Percentiles rank a stretch among this genome's conserved stretches.
Evolutionary conservation across 2,888 invertebrate species (phyloP).

Genomic region (Sussaba pulchella): DNA sequence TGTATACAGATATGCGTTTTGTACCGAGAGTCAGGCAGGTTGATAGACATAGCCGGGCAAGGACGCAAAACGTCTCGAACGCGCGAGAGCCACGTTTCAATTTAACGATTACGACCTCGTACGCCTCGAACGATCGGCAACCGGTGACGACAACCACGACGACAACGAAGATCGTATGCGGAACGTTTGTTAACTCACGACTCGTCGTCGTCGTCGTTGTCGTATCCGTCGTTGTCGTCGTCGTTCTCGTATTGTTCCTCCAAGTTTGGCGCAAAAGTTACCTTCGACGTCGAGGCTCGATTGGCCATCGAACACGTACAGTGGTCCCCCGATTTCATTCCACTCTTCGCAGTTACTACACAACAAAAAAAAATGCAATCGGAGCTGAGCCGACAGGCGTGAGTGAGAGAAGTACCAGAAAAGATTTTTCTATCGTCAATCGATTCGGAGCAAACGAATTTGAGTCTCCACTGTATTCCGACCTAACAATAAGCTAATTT

Average conservation of each 20-base stretch:
- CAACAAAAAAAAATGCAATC: too few relatives aligned
- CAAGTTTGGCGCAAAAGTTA: conserved; percentile 25
- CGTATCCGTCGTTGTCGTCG: conserved; percentile 3
- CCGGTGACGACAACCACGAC: conserved; percentile 30
- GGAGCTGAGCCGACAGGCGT: too few relatives aligned
- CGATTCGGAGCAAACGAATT: too few relatives aligned
- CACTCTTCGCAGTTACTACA: background rate
- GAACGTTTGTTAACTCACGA: conserved; percentile 49
- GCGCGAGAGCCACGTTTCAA: conserved; percentile 42
- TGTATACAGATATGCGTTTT: background rate
- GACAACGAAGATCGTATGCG: background rate
- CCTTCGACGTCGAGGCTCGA: conserved; percentile 4
- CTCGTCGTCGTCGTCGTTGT: background rate
- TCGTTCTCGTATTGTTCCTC: conserved; percentile 11
- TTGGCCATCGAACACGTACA: background rate
- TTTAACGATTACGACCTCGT: conserved; percentile 58
- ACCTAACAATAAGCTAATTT: too few relatives aligned
- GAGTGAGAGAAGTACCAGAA: too few relatives aligned
- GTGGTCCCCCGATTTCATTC: background rate
- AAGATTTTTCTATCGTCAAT: too few relatives aligned
- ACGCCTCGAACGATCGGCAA: conserved; percentile 40
- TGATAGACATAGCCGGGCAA: conserved; percentile 4
- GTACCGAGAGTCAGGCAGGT: conserved; percentile 8
- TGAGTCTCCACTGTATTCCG: too few relatives aligned
- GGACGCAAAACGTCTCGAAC: conserved; percentile 18